Evolutionary conservation across 2,888 invertebrate genomes (phyloP).

Genomic region (Eledone cirrhosa): DNA sequence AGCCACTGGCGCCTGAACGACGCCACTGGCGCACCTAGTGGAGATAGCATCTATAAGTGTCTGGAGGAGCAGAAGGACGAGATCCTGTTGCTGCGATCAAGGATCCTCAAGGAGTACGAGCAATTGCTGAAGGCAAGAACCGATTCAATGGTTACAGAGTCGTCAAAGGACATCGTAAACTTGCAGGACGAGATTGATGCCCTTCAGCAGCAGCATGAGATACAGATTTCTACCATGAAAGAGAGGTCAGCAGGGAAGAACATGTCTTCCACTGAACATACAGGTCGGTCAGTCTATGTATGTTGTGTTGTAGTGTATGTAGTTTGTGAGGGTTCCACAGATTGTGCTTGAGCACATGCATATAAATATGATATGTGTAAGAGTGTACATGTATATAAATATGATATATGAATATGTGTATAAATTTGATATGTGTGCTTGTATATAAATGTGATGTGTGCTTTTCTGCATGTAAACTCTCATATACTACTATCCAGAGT

Average conservation of each 20-base stretch:
- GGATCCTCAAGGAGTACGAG: slow-evolving; percentile 52
- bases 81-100: slow-evolving; percentile 46
- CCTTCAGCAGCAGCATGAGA: slow-evolving; percentile 48
- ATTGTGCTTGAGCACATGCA: no score
- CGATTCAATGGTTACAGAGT: slow-evolving; percentile 45
- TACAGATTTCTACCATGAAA: slow-evolving; percentile 36
- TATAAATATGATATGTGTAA: no score
- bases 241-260: neutral
- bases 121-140: slow-evolving; percentile 47
- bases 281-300: neutral
- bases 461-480: no score
- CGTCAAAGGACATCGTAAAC: slow-evolving; percentile 43
- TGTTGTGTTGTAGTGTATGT: no score
- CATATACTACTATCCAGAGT: no score
- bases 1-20: no score
- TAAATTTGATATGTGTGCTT: no score
- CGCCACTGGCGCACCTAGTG: neutral
- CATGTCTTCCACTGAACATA: neutral
- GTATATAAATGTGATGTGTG: no score
- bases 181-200: slow-evolving; percentile 49
- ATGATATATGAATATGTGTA: no score
- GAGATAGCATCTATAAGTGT: slow-evolving; percentile 26
- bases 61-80: slow-evolving; percentile 52
- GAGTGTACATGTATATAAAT: no score
- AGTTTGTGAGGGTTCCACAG: no score